Evolutionary conservation across 2,888 invertebrate species (phyloP), one percentile per base, ranked within the genome.

Genomic region (Dolichopus griseipennis): DNA sequence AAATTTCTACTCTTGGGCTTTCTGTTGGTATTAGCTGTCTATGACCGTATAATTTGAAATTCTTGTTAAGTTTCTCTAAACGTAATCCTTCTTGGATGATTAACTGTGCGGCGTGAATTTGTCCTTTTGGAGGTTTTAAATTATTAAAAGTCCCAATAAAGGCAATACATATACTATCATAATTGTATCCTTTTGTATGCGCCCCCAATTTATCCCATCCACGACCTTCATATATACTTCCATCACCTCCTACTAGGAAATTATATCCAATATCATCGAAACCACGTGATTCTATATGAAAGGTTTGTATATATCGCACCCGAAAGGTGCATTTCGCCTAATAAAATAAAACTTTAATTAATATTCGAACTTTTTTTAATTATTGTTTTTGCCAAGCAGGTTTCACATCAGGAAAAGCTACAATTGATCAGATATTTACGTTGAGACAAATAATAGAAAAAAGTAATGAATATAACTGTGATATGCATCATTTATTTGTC

Each of bases 241-340:
- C 92, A 75, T 92, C 90, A 8, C 90, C 91, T 1, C 91, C 92
- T 1, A 93, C 84, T 12, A 93, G 77, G 74, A 91, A 93, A 77
- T 90, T 93, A 78, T 91, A 92, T 0, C 83, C 89, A 37, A 91
- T 88, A 75, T 92, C 91, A 66, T 78, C 82, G 86, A 87, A 90
- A 0, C 80, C 73, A n/a, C 75, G 75, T 27, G 83, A 83, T 69
- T 89, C 87, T 69, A 91, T 87, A 78, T 92, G 91, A 74, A 84
- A 88, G 64, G 79, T 82, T 77, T 91, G 90, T 37, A 78, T 76
- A 3, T 72, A 70, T 2, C 73, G 73, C 1, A 75, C 85, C 8
- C 83, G 83, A n/a, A 84, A 81, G 5, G 84, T 81, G 72, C 89
- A 89, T 64, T 82, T 78, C 9, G 84, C 84, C 85, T 87, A 18